Evolutionary conservation across 2,888 invertebrate species (phyloP).

Genomic region (Nesidiocoris tenuis): DNA sequence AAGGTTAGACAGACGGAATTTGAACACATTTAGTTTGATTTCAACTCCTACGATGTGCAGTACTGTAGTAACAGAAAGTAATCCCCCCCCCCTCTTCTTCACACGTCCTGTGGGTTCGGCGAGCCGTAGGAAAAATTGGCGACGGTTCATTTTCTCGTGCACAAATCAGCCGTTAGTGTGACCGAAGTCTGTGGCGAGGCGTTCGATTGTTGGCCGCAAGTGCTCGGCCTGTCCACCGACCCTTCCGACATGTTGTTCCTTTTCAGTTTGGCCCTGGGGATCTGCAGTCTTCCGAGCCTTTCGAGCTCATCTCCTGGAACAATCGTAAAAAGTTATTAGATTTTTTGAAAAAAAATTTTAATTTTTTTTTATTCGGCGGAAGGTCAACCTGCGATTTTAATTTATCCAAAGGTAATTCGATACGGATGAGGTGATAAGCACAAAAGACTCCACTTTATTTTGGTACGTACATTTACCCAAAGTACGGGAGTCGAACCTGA

Average conservation of each 20-base stretch:
- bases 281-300: constrained; percentile 45
- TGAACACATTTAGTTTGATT: background rate
- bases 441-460: too few species aligned
- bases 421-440: too few species aligned
- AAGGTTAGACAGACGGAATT: background rate
- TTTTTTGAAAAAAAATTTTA: too few species aligned
- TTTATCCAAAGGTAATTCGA: too few species aligned
- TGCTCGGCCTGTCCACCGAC: constrained; percentile 9
- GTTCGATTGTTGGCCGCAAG: constrained; percentile 19
- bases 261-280: constrained; percentile 46
- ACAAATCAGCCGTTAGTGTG: constrained; percentile 14
- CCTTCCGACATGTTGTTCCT: constrained; percentile 24
- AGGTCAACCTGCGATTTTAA: too few species aligned
- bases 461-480: too few species aligned
- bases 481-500: too few species aligned
- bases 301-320: constrained; percentile 43
- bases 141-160: background rate
- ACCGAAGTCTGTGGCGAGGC: constrained; percentile 1
- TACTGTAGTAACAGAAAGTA: constrained; percentile 47
- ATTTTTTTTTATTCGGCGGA: too few species aligned
- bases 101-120: background rate
- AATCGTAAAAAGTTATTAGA: too few species aligned
- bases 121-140: constrained; percentile 1
- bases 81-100: constrained; percentile 13
- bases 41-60: constrained; percentile 43